Percentiles rank a stretch among this genome's conserved stretches.
These are phyloP conservation scores for Cantharis lateralis DNA, from an alignment of 2,888 invertebrate species.

Conservation along the genomic window DNA sequence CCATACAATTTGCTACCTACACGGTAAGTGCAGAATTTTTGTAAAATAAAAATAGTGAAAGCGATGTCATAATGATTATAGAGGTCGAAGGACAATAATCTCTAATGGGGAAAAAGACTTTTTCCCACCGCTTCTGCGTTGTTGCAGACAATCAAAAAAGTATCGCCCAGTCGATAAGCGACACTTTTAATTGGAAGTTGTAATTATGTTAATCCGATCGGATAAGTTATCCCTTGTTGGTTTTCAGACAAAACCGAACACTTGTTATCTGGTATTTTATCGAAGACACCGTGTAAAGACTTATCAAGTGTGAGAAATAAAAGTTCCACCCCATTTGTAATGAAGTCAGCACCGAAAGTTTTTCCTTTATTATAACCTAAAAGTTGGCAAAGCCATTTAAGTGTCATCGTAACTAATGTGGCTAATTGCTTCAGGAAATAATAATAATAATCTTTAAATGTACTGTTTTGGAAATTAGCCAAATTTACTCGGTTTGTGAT, in stretches of 20 bases:
- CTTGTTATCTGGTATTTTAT: not conserved
- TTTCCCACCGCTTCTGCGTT: not conserved
- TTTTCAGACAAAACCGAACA: not conserved
- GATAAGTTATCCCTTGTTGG: not conserved
- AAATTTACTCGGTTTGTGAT: not conserved
- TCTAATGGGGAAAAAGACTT: not conserved
- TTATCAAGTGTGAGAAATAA: not conserved
- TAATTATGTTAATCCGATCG: not conserved
- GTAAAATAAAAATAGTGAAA: not conserved
- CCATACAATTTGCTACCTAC: not conserved
- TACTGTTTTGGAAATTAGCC: not conserved
- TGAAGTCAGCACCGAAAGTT: not conserved
- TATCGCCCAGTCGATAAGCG: not conserved
- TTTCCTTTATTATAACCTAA: not conserved
- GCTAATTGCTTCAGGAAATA: slow-evolving; percentile 4
- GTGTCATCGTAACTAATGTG: slow-evolving; percentile 1
- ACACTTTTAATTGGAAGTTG: not conserved
- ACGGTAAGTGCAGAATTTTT: not conserved
- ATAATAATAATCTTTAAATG: slow-evolving; percentile 3
- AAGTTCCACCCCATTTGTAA: not conserved
- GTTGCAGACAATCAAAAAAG: not conserved
- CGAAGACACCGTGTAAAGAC: not conserved
- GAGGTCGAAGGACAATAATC: not conserved
- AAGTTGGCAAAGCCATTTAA: not conserved
- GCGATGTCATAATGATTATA: not conserved